Base-by-base conservation (phyloP, 92 coral and sea anemone species). In the Diadumene lineata region DNA sequence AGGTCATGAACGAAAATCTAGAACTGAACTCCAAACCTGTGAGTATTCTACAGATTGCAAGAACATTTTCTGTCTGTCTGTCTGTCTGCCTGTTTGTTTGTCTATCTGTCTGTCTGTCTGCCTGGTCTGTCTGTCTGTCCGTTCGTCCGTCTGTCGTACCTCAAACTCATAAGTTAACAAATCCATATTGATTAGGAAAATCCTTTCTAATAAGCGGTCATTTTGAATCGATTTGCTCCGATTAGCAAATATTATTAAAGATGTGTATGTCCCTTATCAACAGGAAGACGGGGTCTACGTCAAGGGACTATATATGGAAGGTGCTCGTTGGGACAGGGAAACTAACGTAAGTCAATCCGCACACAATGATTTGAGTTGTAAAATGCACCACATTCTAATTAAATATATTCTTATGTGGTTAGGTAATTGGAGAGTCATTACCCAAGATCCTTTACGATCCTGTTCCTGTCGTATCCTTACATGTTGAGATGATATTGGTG, bases 241-340 rank as follows among this genome's bases (percentile, higher is more conserved):
- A n/a, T n/a, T n/a, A n/a, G n/a, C n/a, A 55, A 6, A 11, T 25
- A 25, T 7, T 55, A 55, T 9, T 9, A 4, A 58, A 21, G 30
- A 27, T 50, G 3, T 7, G 6, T 19, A 23, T n/a, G 1, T 24
- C 19, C 46, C 15, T 0, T 43, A 21, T 23, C 27, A 38, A 4
- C 61, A 93, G 98, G 96, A 93, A 74, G 90, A 93, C 62, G 98
- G 98, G 58, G 96, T 90, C 24, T 93, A 90, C 79, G 90, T 93
- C 56, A 93, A 91, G 68, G 98, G 98, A 43, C 79, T 93, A 60
- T 93, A 90, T 57, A 86, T 93, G 81, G 98, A 93, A 50, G 98
- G 98, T 11, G 98, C 98, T 26, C 82, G 93, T 81, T 93, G 98
- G 98, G 94, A 93, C 84, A 80, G 92, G 68, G 60, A 71, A 31